Evolutionary conservation across 2,113 vertebrate species (phyloP).

Genomic region (Dolichallabes microphthalmus): DNA sequence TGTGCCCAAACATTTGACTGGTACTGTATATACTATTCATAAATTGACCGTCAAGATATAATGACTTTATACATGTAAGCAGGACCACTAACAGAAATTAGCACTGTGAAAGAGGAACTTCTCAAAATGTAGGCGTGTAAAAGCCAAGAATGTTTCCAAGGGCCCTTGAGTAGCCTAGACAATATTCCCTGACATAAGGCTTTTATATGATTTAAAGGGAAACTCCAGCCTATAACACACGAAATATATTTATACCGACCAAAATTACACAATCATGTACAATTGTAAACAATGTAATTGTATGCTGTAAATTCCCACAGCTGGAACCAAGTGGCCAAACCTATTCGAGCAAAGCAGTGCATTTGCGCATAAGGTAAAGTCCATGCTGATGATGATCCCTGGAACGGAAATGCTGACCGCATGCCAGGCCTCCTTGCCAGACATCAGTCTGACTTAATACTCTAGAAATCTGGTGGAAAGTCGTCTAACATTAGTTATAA

Average conservation of each 20-base stretch:
- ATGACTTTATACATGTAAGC: neutral
- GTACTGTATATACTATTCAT: neutral
- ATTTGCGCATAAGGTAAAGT: too few relatives aligned
- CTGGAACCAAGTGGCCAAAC: neutral
- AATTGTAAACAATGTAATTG: neutral
- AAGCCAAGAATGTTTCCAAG: neutral
- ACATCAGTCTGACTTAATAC: neutral
- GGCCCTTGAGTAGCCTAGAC: neutral
- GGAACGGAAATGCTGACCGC: neutral
- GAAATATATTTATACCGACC: neutral
- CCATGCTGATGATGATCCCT: too few relatives aligned
- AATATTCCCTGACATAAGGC: neutral
- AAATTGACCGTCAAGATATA: too few relatives aligned
- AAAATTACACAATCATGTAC: neutral
- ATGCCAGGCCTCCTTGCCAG: neutral
- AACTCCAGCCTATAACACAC: neutral
- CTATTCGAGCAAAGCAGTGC: too few relatives aligned
- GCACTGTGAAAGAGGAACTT: slow-evolving; percentile 11
- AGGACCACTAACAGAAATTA: neutral
- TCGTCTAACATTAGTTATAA: too few relatives aligned
- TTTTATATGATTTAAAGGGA: neutral
- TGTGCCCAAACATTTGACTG: too few relatives aligned
- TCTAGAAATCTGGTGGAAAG: neutral
- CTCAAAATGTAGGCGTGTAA: neutral
- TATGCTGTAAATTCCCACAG: neutral